A percentile compares a stretch with the other conserved stretches of the same genome.
phyloP scores from a whole-genome alignment of 2,888 invertebrate species.

The Prostheceraeus crozeri region DNA sequence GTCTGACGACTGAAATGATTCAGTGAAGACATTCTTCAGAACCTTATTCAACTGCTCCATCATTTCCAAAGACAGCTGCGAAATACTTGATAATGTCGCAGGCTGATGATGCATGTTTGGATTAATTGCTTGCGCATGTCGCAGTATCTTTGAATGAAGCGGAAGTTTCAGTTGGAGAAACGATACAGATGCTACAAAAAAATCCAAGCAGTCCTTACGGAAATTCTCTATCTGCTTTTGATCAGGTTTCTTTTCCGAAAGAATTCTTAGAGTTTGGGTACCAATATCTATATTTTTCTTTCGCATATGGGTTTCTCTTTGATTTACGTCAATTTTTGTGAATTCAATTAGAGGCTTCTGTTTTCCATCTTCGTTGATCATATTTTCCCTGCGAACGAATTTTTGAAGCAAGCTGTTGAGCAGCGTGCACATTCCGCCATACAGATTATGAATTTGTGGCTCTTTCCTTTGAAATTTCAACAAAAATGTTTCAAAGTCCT shows the following conservation, averaged over 20 bases:
- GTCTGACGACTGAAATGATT: no score
- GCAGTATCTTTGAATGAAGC: conserved; percentile 1
- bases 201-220: conserved; percentile 2
- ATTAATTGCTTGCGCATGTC: conserved; percentile 8
- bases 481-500: conserved; percentile 26
- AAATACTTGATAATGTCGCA: no score
- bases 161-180: background rate
- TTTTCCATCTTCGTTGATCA: conserved; percentile 11
- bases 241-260: conserved; percentile 7
- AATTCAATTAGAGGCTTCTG: conserved; percentile 12
- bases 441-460: conserved; percentile 11
- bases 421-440: background rate
- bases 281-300: conserved; percentile 16
- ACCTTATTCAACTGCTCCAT: no score
- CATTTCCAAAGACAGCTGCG: no score
- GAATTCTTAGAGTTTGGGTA: background rate
- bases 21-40: no score
- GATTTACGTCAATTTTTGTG: conserved; percentile 20
- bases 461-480: conserved; percentile 19
- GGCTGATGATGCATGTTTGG: no score
- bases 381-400: no score
- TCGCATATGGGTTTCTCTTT: conserved; percentile 1
- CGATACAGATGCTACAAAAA: background rate
- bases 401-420: conserved; percentile 2
- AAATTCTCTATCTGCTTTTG: conserved; percentile 1